These are phyloP conservation scores for Spizella passerina DNA, from an alignment of 2,797 vertebrate genomes.

Conservation along the genomic window DNA sequence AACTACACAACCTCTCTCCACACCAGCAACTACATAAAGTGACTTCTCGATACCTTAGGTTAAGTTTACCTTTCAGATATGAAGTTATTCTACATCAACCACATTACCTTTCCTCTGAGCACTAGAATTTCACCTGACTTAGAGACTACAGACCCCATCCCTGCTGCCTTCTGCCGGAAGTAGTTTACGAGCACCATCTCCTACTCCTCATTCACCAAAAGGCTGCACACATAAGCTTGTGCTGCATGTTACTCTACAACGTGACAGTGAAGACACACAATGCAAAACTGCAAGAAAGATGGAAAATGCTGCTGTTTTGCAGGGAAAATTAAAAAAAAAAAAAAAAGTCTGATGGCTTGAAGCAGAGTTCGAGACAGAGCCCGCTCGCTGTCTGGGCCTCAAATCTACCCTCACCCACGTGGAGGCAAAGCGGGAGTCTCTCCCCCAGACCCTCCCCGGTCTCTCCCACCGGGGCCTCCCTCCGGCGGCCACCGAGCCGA, in stretches of 20 bases:
- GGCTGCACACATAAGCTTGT: neutral
- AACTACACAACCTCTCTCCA: neutral
- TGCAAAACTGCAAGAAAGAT: neutral
- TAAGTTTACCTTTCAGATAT: neutral
- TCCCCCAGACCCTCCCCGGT: neutral
- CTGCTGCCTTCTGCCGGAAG: neutral
- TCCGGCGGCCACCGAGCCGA: neutral
- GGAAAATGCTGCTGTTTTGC: neutral
- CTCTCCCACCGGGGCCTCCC: neutral
- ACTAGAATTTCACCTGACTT: neutral
- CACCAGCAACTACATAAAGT: neutral
- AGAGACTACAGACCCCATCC: neutral
- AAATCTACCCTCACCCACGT: neutral
- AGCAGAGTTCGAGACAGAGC: neutral
- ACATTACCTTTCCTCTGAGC: neutral
- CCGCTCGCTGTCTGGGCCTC: neutral
- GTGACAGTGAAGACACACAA: neutral
- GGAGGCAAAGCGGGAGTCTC: neutral
- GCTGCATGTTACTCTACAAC: neutral
- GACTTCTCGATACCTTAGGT: neutral
- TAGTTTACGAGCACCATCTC: accelerated
- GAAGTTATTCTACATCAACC: neutral
- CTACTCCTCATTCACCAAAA: neutral
- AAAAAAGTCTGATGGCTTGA: neutral
- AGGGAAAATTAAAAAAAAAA: too few species aligned